A percentile compares a stretch with the other conserved stretches of the same genome.
Evolutionary conservation across 2,888 invertebrate species (phyloP).

Genomic region (Archips crataeganus): DNA sequence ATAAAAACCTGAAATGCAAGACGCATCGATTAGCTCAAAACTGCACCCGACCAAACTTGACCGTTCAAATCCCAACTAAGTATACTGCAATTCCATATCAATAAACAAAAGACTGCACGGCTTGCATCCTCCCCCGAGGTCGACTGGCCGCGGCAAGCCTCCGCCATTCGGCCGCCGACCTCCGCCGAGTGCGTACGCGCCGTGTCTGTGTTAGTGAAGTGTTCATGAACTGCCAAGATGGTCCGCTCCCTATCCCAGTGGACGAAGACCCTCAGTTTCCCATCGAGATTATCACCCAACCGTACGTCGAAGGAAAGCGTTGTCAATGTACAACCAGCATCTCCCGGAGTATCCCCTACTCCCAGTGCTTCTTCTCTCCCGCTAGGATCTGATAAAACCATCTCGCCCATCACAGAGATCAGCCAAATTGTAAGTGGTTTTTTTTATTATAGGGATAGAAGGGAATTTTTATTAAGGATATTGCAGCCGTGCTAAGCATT

Average conservation of each 20-base stretch:
- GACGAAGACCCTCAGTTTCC: conserved; percentile 96
- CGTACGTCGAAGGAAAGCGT: conserved; percentile 91
- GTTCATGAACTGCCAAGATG: conserved; percentile 87
- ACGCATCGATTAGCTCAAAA: not conserved
- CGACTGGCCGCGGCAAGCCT: conserved; percentile 75
- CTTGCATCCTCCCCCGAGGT: conserved; percentile 50
- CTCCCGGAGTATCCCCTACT: conserved; percentile 87
- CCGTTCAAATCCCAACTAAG: not conserved
- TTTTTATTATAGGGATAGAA: conserved; percentile 43
- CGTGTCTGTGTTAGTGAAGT: conserved; percentile 79
- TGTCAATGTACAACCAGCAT: conserved; percentile 84
- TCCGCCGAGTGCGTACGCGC: conserved; percentile 66
- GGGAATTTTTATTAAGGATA: conserved; percentile 46
- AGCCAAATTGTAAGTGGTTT: conserved; percentile 88
- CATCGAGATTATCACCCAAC: conserved; percentile 93
- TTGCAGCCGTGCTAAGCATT: conserved; percentile 40
- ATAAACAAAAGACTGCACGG: conserved; percentile 76
- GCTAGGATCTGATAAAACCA: conserved; percentile 84
- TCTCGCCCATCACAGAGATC: conserved; percentile 87
- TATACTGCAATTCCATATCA: conserved; percentile 43
- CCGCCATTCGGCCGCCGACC: conserved; percentile 74
- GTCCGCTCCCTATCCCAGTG: conserved; percentile 95
- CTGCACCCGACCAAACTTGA: not conserved
- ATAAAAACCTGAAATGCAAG: not conserved
- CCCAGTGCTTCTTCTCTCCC: conserved; percentile 86